Evolutionary conservation across 2,797 vertebrate species (phyloP).

Genomic region (Amazonetta brasiliensis): DNA sequence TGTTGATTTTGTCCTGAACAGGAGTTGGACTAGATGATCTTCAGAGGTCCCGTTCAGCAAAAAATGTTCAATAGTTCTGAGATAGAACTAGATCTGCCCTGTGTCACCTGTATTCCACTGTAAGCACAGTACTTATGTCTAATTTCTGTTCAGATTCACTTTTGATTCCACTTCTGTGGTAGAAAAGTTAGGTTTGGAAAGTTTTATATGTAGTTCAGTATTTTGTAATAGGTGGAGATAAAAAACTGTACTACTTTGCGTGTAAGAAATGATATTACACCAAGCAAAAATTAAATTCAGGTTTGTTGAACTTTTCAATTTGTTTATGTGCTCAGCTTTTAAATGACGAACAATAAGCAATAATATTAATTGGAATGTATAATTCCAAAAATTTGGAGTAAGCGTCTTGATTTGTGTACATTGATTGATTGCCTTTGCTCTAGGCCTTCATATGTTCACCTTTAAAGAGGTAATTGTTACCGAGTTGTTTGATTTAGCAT

Average conservation of each 20-base stretch:
- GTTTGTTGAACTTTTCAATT: background rate
- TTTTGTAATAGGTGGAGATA: background rate
- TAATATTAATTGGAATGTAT: background rate
- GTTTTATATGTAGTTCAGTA: background rate
- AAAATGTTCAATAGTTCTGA: background rate
- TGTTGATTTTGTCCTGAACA: background rate
- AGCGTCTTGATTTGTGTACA: background rate
- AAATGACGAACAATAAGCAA: background rate
- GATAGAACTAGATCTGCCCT: background rate
- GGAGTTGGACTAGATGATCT: background rate
- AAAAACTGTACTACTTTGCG: background rate
- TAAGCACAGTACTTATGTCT: background rate
- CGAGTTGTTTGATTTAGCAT: slow-evolving; percentile 13
- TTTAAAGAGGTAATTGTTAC: background rate
- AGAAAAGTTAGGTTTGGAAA: background rate
- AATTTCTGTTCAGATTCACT: background rate
- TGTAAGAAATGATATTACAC: background rate
- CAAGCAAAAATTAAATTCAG: background rate
- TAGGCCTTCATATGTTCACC: background rate
- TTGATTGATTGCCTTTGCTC: background rate
- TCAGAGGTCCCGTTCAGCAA: background rate
- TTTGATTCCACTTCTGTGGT: background rate
- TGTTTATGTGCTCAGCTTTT: background rate
- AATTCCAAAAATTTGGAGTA: background rate
- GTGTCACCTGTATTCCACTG: background rate